phyloP scores from a whole-genome alignment of 1,140 invertebrate species.

The Drosophila bifasciata region DNA sequence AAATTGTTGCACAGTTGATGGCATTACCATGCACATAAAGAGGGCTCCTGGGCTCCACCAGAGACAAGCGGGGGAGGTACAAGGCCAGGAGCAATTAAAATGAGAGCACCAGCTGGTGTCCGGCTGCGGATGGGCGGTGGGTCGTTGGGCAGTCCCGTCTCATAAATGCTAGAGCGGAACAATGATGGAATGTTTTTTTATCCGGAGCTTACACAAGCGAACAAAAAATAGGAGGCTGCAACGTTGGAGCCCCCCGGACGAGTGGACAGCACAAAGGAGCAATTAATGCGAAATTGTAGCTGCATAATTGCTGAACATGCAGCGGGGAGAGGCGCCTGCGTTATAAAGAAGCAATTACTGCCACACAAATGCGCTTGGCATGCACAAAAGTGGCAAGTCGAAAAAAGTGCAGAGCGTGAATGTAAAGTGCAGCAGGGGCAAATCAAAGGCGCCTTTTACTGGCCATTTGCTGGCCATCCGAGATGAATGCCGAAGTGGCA shows the following conservation, averaged over 20 bases:
- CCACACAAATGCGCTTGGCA: constrained; percentile 78
- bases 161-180: constrained; percentile 58
- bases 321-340: constrained; percentile 16
- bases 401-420: constrained; percentile 32
- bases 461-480: constrained; percentile 34
- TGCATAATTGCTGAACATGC: constrained; percentile 77
- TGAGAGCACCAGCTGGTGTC: constrained; percentile 46
- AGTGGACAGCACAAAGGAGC: constrained; percentile 66
- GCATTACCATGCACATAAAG: constrained; percentile 41
- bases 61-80: constrained; percentile 28
- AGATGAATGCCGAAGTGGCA: constrained; percentile 19
- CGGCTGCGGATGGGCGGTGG: no score
- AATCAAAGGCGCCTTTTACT: constrained; percentile 51
- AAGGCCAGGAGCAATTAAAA: constrained; percentile 62
- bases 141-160: no score
- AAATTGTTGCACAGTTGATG: constrained; percentile 51
- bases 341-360: constrained; percentile 82
- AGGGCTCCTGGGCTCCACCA: constrained; percentile 9
- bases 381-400: constrained; percentile 75
- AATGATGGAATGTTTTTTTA: constrained; percentile 51
- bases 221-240: constrained; percentile 21
- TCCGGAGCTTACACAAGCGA: constrained; percentile 14
- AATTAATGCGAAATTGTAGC: constrained; percentile 76
- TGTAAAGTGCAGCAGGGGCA: constrained; percentile 60
- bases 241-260: constrained; percentile 16